Evolutionary conservation across 2,797 vertebrate species (phyloP), one percentile per base, ranked within the genome.

Genomic region (Kryptopterus vitreolus): DNA sequence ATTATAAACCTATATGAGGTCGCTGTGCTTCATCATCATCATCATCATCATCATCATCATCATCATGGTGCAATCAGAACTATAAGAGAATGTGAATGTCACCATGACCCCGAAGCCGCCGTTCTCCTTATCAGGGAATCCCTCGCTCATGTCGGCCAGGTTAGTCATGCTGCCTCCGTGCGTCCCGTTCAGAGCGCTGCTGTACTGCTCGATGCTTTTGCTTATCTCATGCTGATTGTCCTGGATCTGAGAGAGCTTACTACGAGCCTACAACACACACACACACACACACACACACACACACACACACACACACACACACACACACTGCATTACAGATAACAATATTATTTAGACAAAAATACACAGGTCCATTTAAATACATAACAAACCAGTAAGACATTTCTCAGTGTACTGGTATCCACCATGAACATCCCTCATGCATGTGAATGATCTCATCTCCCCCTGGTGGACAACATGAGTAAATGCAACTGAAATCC

Each of bases 201-300:
- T 96, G 66, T 94, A 96, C 82, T 96, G 95, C 75, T 97, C 96
- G 0, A 97, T 93, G 88, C 91, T 95, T 87, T 94, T 94, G 65
- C 86, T 95, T 83, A 96, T 93, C 79, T 98, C 97, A 81, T 96
- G 94, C 59, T 95, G 97, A 86, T 92, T 96, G 85, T 98, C 96
- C 2, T 98, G 96, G 81, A 98, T 95, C 82, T 96, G 96, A 3
- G 95, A 96, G 38, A 99, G 92, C 79, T 96, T 95, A 87, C 88
- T 95, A 81, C 95, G 92, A 0, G 95, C 95, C 95, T 96, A 63
- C 22, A 63, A 59, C 10, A 66, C 26, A 58, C 48, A 55, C 29
- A 61, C 58, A 62, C 55, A 73, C 22, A 43, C 20, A 38, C 38
- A 48, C 13, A 76, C 55, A 73, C 22, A 43, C 20, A 38, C 38